phyloP scores from a whole-genome alignment of 2,113 vertebrate genomes.

The Calonectris borealis region DNA sequence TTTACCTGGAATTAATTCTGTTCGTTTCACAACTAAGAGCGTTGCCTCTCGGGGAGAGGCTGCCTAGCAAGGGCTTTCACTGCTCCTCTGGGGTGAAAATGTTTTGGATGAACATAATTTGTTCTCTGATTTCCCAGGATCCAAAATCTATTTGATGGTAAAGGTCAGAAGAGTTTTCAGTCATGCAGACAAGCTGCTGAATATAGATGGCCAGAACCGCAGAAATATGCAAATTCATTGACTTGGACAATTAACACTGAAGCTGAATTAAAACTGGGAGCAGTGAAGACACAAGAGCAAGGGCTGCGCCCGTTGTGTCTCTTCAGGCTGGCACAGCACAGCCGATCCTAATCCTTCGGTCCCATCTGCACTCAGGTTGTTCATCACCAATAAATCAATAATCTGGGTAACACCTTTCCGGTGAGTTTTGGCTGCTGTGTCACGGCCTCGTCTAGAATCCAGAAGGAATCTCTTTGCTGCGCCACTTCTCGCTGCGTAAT shows the following conservation, averaged over 20 bases:
- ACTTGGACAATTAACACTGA: slow-evolving; percentile 25
- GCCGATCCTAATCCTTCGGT: neutral
- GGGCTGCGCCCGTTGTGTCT: accelerated
- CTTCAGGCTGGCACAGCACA: neutral
- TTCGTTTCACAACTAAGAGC: neutral
- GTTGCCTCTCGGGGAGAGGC: neutral
- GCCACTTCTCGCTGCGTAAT: accelerated
- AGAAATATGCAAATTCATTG: neutral
- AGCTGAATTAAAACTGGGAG: neutral
- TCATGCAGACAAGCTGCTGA: neutral
- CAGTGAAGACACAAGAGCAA: neutral
- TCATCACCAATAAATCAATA: neutral
- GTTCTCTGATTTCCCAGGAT: slow-evolving; percentile 1
- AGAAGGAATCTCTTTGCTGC: neutral
- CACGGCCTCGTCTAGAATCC: neutral
- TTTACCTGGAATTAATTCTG: neutral
- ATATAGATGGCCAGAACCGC: neutral
- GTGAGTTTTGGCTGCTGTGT: neutral
- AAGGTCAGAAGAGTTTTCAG: slow-evolving; percentile 17
- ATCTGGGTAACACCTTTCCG: neutral
- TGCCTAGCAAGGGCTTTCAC: neutral
- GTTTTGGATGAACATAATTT: neutral
- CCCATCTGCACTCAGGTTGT: neutral
- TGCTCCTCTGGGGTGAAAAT: neutral
- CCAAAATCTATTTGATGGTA: neutral